These are phyloP conservation scores for Homarus americanus DNA, from an alignment of 1,140 invertebrate genomes.

Conservation along the genomic window DNA sequence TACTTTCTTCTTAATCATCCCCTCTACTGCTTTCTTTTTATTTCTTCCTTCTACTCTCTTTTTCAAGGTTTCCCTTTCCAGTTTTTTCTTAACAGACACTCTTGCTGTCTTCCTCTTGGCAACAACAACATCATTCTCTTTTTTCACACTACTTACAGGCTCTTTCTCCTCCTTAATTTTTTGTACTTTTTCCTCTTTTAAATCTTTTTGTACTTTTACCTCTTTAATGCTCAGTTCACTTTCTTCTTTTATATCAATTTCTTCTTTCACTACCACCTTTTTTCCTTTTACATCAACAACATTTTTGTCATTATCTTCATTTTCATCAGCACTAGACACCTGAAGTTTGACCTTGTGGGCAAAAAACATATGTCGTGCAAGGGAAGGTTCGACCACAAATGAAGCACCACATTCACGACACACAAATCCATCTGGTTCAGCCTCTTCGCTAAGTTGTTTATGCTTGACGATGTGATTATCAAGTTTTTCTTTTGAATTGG, in stretches of 20 bases:
- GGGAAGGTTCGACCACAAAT: constrained; percentile 73
- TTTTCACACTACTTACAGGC: not conserved
- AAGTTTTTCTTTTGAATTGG: constrained; percentile 71
- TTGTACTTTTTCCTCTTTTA: not conserved
- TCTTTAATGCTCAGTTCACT: not conserved
- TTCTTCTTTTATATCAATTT: not conserved
- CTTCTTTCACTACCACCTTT: constrained; percentile 6
- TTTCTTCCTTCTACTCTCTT: constrained; percentile 3
- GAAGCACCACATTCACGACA: constrained; percentile 72
- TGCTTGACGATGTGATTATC: constrained; percentile 66
- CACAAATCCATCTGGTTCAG: constrained; percentile 65
- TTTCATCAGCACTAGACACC: constrained; percentile 53
- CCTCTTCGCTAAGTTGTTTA: constrained; percentile 32
- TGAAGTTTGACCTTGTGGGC: constrained; percentile 73
- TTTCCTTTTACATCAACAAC: not conserved
- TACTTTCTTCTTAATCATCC: constrained; percentile 11
- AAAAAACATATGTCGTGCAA: constrained; percentile 74
- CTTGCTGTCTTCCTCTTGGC: constrained; percentile 26
- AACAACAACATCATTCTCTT: constrained; percentile 20
- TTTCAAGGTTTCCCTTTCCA: constrained; percentile 5
- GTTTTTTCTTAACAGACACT: constrained; percentile 10
- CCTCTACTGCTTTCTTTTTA: constrained; percentile 7
- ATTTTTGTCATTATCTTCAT: constrained; percentile 23
- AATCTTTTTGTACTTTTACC: constrained; percentile 1
- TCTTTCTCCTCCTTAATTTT: constrained; percentile 22